phyloP scores from a whole-genome alignment of 2,797 vertebrate genomes.

The Heliangelus exortis region DNA sequence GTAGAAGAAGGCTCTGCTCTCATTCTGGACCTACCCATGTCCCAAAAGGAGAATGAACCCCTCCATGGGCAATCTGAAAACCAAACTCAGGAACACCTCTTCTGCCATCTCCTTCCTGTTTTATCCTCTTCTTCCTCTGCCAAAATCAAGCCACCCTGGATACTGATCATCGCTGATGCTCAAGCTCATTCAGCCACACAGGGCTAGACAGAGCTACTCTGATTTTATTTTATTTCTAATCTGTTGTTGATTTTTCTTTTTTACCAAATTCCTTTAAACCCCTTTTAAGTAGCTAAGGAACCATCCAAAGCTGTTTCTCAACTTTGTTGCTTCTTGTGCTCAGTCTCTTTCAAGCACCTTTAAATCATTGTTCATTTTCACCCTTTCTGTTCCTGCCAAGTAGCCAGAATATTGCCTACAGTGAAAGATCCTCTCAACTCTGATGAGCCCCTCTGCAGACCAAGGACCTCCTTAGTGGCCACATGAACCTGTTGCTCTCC shows the following conservation, averaged over 20 bases:
- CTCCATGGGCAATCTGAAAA: not conserved
- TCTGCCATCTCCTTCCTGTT: not conserved
- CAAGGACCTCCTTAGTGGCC: not conserved
- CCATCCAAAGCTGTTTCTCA: slow-evolving; percentile 45
- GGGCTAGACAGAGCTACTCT: not conserved
- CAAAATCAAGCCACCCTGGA: not conserved
- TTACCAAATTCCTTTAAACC: slow-evolving; percentile 62
- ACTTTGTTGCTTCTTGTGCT: slow-evolving; percentile 50
- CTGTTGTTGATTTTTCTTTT: slow-evolving; percentile 45
- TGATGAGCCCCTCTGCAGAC: not conserved
- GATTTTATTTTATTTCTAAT: not conserved
- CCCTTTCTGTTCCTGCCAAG: slow-evolving; percentile 41
- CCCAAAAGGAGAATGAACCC: not conserved
- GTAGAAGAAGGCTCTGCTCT: not conserved
- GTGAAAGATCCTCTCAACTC: fast-evolving
- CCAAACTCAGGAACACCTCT: not conserved
- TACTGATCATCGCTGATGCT: not conserved
- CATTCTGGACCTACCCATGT: not conserved
- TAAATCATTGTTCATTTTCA: slow-evolving; percentile 30
- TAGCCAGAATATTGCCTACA: not conserved
- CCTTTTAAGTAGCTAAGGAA: slow-evolving; percentile 63
- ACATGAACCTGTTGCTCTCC: not conserved
- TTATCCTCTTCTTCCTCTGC: slow-evolving; percentile 17
- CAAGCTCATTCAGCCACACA: not conserved
- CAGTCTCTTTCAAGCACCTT: slow-evolving; percentile 60